A percentile compares a stretch with the other conserved stretches of the same genome.
Evolutionary conservation across 2,888 invertebrate species (phyloP).

Genomic region (Archips crataeganus): DNA sequence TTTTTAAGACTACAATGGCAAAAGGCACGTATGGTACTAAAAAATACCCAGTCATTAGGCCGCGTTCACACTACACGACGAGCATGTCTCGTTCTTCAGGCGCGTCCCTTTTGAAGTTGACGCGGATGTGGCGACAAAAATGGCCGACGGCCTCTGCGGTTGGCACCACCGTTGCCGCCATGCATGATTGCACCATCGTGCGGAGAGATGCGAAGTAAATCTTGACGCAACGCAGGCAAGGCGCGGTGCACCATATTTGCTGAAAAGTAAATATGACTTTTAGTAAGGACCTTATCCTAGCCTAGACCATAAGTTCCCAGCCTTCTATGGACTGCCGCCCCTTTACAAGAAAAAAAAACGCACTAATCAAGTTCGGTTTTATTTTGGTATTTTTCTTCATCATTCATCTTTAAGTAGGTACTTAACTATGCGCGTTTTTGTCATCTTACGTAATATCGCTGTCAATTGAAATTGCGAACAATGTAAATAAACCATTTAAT

Average conservation of each 20-base stretch:
- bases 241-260: constrained; percentile 92
- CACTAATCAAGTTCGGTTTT: no score
- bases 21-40: constrained; percentile 24
- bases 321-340: no score
- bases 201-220: constrained; percentile 88
- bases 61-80: constrained; percentile 58
- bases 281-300: no score
- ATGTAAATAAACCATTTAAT: no score
- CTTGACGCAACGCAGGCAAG: constrained; percentile 88
- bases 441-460: no score
- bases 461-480: no score
- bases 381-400: no score
- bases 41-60: constrained; percentile 25
- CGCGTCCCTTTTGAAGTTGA: constrained; percentile 85
- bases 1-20: neutral
- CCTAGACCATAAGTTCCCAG: no score
- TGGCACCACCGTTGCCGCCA: constrained; percentile 88
- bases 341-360: no score
- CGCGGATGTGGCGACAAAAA: constrained; percentile 86
- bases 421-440: no score
- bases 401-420: no score
- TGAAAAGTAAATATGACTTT: constrained; percentile 55
- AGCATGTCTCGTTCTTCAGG: constrained; percentile 76
- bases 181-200: constrained; percentile 83
- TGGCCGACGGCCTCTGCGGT: constrained; percentile 87